Evolutionary conservation across 2,888 invertebrate species (phyloP).

Genomic region (Eucriotettix oculatus): DNA sequence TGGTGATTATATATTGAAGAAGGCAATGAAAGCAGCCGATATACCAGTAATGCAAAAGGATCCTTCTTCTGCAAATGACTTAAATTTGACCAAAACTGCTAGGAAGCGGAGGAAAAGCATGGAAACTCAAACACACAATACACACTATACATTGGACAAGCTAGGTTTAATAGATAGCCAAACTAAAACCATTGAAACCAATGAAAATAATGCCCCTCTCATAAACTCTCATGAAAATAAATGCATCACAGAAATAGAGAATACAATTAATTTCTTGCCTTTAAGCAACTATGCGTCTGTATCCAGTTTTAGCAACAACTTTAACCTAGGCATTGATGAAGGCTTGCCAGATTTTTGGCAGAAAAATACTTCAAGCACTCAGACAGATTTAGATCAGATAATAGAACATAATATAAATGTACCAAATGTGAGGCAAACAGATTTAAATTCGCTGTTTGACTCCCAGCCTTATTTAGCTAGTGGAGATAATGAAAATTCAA

Average conservation of each 20-base stretch:
- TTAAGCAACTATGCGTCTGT: not conserved
- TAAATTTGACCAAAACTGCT: not conserved
- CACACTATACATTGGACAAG: not conserved
- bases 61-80: not conserved
- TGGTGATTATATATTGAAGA: conserved; percentile 20
- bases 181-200: not conserved
- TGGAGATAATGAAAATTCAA: conserved; percentile 13
- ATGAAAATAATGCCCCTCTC: not conserved
- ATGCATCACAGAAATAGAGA: not conserved
- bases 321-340: conserved; percentile 7
- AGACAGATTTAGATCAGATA: conserved; percentile 22
- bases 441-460: conserved; percentile 15
- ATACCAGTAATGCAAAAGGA: conserved; percentile 9
- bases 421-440: conserved; percentile 20
- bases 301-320: not conserved
- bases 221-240: not conserved
- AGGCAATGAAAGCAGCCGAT: conserved; percentile 14
- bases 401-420: conserved; percentile 14
- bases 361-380: conserved; percentile 24
- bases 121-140: conserved; percentile 11
- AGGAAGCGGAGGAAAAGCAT: conserved; percentile 10
- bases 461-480: conserved; percentile 1
- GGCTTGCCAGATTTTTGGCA: conserved; percentile 15
- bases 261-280: not conserved
- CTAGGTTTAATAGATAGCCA: not conserved